Conservation (phyloP, 2,113 vertebrate genomes). For the Brachyhypopomus gauderio region DNA sequence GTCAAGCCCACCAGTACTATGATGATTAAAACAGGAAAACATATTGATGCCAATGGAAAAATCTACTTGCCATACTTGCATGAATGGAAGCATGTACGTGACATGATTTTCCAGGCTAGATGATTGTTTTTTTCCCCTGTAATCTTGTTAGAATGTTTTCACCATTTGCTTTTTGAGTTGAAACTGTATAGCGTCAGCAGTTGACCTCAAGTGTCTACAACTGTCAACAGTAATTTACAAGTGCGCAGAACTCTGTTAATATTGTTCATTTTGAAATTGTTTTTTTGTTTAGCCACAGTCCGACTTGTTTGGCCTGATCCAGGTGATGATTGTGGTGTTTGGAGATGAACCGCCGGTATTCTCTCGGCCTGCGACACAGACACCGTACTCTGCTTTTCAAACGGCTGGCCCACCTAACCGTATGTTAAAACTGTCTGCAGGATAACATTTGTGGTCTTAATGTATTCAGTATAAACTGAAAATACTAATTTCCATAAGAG, state of each 20-base stretch:
- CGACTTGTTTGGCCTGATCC: slow-evolving; percentile 91
- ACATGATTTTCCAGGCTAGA: neutral
- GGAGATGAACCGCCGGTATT: slow-evolving; percentile 97
- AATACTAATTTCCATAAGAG: no score
- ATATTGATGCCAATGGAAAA: slow-evolving; percentile 96
- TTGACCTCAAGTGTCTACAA: neutral
- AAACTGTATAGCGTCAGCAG: no score
- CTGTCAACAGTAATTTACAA: neutral
- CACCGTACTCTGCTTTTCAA: slow-evolving; percentile 85
- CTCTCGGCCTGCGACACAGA: slow-evolving; percentile 86
- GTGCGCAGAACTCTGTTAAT: neutral
- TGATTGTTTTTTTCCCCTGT: neutral
- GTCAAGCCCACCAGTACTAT: slow-evolving; percentile 97
- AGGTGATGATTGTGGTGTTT: slow-evolving; percentile 97
- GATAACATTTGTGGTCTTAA: no score
- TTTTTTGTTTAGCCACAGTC: slow-evolving; percentile 84
- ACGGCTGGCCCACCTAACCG: slow-evolving; percentile 90
- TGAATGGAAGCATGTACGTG: slow-evolving; percentile 95
- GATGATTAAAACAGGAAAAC: slow-evolving; percentile 98
- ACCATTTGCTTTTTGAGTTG: neutral
- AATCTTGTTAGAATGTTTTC: neutral
- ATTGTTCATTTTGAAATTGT: neutral
- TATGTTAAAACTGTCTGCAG: slow-evolving; percentile 67
- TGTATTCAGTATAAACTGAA: no score
- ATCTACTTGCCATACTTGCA: slow-evolving; percentile 97